phyloP scores from a whole-genome alignment of 2,113 vertebrate species.

The Jaculus jaculus region DNA sequence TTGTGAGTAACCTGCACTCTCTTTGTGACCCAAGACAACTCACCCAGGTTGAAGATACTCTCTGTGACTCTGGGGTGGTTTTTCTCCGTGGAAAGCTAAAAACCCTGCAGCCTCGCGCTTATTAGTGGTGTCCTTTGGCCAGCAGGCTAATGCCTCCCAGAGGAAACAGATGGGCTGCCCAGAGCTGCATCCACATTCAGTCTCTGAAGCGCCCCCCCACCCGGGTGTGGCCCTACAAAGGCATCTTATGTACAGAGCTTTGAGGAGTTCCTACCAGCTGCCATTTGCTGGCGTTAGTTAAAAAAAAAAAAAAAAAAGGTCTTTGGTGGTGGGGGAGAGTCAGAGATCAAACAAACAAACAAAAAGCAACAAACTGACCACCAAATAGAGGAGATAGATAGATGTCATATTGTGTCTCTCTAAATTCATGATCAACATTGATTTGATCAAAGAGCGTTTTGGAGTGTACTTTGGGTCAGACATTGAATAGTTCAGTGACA shows the following conservation, averaged over 20 bases:
- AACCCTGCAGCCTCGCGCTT: slow-evolving; percentile 44
- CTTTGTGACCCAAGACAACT: slow-evolving; percentile 55
- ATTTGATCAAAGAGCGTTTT: slow-evolving; percentile 21
- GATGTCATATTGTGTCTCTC: not conserved
- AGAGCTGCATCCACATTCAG: slow-evolving; percentile 26
- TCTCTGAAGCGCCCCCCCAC: slow-evolving; percentile 28
- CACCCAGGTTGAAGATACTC: not conserved
- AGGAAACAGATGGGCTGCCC: slow-evolving; percentile 50
- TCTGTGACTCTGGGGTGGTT: slow-evolving; percentile 39
- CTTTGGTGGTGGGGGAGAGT: too few relatives aligned
- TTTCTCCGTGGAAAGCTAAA: slow-evolving; percentile 52
- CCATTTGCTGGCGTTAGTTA: not conserved
- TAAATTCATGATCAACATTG: slow-evolving; percentile 25
- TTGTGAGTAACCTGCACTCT: slow-evolving; percentile 33
- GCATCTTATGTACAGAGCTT: not conserved
- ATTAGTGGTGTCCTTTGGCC: slow-evolving; percentile 34
- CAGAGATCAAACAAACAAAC: slow-evolving; percentile 36
- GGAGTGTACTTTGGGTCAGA: slow-evolving; percentile 7
- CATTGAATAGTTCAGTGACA: slow-evolving; percentile 1
- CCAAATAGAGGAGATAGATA: not conserved
- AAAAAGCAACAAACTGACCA: not conserved
- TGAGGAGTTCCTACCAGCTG: slow-evolving; percentile 19
- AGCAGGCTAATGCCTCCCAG: slow-evolving; percentile 19
- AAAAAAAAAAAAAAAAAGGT: slow-evolving; percentile 8
- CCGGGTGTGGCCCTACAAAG: not conserved